These are phyloP conservation scores for Venusia cambrica DNA, from an alignment of 2,888 invertebrate genomes.

Conservation along the genomic window DNA sequence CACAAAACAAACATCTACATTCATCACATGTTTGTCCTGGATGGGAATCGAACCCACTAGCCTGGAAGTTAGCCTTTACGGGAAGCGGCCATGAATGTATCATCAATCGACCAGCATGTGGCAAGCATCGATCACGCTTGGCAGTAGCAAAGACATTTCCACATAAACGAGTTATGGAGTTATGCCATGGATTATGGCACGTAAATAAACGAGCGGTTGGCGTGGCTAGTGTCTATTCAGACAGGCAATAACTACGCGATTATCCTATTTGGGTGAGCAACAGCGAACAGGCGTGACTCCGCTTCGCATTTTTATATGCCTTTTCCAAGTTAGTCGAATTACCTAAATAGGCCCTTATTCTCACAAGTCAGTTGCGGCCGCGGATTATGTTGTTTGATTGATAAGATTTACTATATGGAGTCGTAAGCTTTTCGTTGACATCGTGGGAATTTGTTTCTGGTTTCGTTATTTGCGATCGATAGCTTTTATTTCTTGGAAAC, in stretches of 20 bases:
- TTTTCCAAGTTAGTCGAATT: constrained; percentile 51
- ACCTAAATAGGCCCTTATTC: constrained; percentile 27
- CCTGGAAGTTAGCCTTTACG: constrained; percentile 18
- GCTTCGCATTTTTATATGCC: constrained; percentile 50
- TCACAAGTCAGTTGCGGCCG: constrained; percentile 17
- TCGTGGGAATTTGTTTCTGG: no score
- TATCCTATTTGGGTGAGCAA: constrained; percentile 68
- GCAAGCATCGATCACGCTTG: constrained; percentile 43
- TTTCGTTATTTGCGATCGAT: no score
- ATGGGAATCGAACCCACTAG: constrained; percentile 25
- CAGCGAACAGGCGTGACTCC: constrained; percentile 65
- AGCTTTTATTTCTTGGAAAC: no score
- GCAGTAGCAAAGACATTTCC: constrained; percentile 42
- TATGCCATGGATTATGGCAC: constrained; percentile 51
- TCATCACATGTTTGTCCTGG: constrained; percentile 19
- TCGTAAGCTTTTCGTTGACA: no score
- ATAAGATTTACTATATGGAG: constrained; percentile 11
- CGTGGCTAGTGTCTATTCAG: constrained; percentile 74
- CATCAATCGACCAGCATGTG: constrained; percentile 30
- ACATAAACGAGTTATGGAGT: constrained; percentile 57
- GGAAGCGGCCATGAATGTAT: constrained; percentile 28
- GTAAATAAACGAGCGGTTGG: constrained; percentile 75
- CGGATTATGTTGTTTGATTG: constrained; percentile 18
- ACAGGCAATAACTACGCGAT: constrained; percentile 69
- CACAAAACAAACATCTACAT: no score